These are phyloP conservation scores for Engraulis encrasicolus DNA, from an alignment of 2,113 vertebrate species.

Conservation along the genomic window DNA sequence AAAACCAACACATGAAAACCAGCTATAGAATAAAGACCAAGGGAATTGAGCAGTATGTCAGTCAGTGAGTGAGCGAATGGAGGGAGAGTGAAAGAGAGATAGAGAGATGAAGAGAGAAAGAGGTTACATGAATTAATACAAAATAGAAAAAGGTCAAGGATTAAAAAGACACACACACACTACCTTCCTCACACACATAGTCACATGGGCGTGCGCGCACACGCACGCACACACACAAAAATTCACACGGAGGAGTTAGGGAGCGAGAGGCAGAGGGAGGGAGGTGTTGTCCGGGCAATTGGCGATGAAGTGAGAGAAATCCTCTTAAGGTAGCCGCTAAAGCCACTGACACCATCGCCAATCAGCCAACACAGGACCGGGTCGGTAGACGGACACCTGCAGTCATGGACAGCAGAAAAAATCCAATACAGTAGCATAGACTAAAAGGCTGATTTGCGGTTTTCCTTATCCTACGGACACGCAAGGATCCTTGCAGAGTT, in stretches of 20 bases:
- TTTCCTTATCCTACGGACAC: no score
- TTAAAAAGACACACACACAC: not conserved
- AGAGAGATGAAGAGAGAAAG: not conserved
- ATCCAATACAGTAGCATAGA: not conserved
- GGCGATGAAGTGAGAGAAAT: slow-evolving; percentile 57
- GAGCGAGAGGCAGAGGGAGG: not conserved
- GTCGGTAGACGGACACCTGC: not conserved
- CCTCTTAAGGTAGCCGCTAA: slow-evolving; percentile 62
- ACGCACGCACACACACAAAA: not conserved
- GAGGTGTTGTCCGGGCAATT: not conserved
- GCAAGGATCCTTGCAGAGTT: no score
- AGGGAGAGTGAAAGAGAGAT: not conserved
- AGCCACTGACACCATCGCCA: slow-evolving; percentile 42
- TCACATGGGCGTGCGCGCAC: no score
- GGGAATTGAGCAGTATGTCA: no score
- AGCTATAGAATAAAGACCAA: not conserved
- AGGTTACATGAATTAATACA: not conserved
- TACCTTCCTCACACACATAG: no score
- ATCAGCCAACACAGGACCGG: not conserved
- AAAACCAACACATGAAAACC: not conserved
- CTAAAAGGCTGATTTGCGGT: no score
- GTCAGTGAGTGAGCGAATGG: not conserved
- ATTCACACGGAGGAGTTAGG: not conserved
- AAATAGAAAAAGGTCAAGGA: not conserved
- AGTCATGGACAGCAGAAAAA: not conserved